Evolutionary conservation across 2,888 invertebrate species (phyloP).

Genomic region (Agonopterix heracliana): DNA sequence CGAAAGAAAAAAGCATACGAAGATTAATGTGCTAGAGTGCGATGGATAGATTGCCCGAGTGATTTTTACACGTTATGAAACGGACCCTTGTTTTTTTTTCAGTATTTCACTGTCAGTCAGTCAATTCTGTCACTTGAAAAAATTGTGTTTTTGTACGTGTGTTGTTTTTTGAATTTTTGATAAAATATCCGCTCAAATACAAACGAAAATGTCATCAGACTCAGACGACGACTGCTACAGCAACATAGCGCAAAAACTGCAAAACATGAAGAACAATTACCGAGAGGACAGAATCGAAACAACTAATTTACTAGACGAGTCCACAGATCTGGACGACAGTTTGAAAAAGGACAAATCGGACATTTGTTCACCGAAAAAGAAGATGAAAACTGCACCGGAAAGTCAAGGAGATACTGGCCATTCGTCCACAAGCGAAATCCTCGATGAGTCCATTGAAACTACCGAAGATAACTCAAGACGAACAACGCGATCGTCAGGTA

Average conservation of each 20-base stretch:
- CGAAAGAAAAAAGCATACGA: too few species aligned
- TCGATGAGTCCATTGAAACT: slow-evolving; percentile 1
- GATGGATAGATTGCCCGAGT: too few species aligned
- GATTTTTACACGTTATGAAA: too few species aligned
- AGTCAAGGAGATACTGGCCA: not conserved
- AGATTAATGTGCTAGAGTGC: too few species aligned
- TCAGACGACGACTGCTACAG: slow-evolving; percentile 65
- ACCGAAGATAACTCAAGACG: not conserved
- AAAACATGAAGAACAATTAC: slow-evolving; percentile 38
- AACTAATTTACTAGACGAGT: slow-evolving; percentile 24
- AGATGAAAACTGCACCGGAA: not conserved
- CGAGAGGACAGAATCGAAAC: slow-evolving; percentile 29
- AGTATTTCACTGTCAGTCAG: not conserved
- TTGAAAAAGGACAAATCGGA: slow-evolving; percentile 11
- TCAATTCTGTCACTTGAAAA: not conserved
- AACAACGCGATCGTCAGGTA: not conserved
- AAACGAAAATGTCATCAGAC: slow-evolving; percentile 46
- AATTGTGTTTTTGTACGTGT: not conserved
- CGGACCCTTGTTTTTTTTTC: not conserved
- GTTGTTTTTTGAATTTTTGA: not conserved
- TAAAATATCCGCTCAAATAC: too few species aligned
- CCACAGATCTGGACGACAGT: slow-evolving; percentile 14
- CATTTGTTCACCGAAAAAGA: not conserved
- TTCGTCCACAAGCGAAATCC: slow-evolving; percentile 2
- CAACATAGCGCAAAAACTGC: slow-evolving; percentile 45